Conservation (phyloP, 2,797 vertebrate species). For the Anguilla obscura region DNA sequence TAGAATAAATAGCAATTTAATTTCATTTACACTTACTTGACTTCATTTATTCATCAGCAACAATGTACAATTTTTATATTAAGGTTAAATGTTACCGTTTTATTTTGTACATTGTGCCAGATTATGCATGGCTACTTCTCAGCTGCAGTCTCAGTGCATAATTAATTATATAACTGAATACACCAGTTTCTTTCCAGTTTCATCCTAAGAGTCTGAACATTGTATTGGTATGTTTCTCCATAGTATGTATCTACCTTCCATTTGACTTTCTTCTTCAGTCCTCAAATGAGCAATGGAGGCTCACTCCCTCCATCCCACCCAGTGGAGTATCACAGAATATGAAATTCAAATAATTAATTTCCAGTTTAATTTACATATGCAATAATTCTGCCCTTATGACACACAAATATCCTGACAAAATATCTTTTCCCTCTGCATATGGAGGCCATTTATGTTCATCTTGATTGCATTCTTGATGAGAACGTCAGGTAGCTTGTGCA, state of each 20-base stretch:
- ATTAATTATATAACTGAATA: background rate
- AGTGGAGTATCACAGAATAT: conserved; percentile 47
- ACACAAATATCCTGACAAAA: conserved; percentile 46
- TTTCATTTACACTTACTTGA: background rate
- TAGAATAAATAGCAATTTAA: background rate
- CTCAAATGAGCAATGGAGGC: conserved; percentile 25
- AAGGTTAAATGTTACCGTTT: background rate
- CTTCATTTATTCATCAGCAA: background rate
- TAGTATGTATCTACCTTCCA: background rate
- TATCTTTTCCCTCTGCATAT: conserved; percentile 57
- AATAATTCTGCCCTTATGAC: conserved; percentile 57
- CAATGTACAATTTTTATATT: background rate
- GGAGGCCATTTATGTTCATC: conserved; percentile 62
- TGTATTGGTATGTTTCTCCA: background rate
- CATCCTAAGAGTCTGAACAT: background rate
- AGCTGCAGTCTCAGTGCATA: background rate
- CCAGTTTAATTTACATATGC: conserved; percentile 83
- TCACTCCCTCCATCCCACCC: conserved; percentile 30
- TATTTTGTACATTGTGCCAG: background rate
- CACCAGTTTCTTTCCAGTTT: background rate
- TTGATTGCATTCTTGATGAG: conserved; percentile 80
- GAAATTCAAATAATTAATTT: conserved; percentile 59
- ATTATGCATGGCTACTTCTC: background rate
- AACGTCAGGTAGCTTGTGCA: conserved; percentile 70
- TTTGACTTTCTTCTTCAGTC: conserved; percentile 15